These are phyloP conservation scores for Astreopora myriophthalma DNA, from an alignment of 64 coral and sea anemone species.

Conservation along the genomic window DNA sequence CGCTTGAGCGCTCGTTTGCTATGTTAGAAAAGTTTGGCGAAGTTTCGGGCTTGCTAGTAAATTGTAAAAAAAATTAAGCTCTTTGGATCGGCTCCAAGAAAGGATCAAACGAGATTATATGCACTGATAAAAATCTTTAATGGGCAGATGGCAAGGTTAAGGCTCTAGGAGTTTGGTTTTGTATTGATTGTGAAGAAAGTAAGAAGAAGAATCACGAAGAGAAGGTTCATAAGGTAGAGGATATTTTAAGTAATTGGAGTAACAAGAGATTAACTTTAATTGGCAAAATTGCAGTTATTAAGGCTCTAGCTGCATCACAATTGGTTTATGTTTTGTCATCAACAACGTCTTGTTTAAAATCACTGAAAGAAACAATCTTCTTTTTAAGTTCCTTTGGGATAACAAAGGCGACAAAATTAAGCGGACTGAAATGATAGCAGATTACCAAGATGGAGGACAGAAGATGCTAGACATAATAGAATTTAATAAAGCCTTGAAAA, in stretches of 20 bases:
- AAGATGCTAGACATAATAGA: background rate
- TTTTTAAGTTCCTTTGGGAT: slow-evolving; percentile 23
- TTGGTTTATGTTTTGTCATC: slow-evolving; percentile 29
- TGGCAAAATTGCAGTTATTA: slow-evolving; percentile 11
- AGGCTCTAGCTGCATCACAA: slow-evolving; percentile 20
- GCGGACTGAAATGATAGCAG: background rate
- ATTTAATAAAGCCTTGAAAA: slow-evolving; percentile 12
- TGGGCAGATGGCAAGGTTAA: slow-evolving; percentile 14
- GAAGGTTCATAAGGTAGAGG: slow-evolving; percentile 21
- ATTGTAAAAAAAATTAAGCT: slow-evolving; percentile 25
- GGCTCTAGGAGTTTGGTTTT: slow-evolving; percentile 16
- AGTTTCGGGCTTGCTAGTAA: slow-evolving; percentile 19
- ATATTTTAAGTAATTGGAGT: slow-evolving; percentile 16
- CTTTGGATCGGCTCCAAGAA: slow-evolving; percentile 6
- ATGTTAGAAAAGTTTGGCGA: background rate
- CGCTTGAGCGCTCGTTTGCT: background rate
- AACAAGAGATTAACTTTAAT: slow-evolving; percentile 20
- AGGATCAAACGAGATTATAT: background rate
- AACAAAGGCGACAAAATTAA: background rate
- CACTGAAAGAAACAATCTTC: background rate
- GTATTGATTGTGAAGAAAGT: background rate
- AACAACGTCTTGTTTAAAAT: slow-evolving; percentile 10
- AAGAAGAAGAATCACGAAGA: background rate
- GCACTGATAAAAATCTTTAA: background rate
- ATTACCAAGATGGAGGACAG: background rate